Evolutionary conservation across 2,797 vertebrate species (phyloP).

Genomic region (Pangasius sanitwongsei): DNA sequence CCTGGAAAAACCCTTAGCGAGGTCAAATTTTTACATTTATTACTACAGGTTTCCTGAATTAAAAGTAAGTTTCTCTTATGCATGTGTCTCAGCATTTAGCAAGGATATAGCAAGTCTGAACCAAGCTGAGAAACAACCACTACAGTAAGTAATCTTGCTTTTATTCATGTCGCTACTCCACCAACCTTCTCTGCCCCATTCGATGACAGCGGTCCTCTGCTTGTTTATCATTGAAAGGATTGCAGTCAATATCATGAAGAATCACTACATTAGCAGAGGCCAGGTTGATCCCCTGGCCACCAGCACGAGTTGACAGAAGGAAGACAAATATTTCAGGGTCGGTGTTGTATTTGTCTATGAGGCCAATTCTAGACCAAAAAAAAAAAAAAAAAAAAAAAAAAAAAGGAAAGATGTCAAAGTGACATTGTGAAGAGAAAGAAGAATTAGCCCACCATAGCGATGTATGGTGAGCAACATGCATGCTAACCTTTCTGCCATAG

Average conservation of each 20-base stretch:
- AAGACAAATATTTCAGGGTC: slow-evolving; percentile 93
- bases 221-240: slow-evolving; percentile 98
- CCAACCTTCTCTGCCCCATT: slow-evolving; percentile 92
- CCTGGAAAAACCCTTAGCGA: neutral
- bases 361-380: slow-evolving; percentile 81
- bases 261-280: slow-evolving; percentile 95
- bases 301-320: slow-evolving; percentile 93
- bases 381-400: neutral
- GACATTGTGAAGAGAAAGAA: neutral
- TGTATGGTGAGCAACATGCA: neutral
- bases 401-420: neutral
- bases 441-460: neutral
- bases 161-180: neutral
- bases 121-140: neutral
- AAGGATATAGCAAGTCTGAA: neutral
- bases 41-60: neutral
- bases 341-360: slow-evolving; percentile 94
- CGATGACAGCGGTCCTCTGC: slow-evolving; percentile 96
- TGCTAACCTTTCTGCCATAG: slow-evolving; percentile 87
- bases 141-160: neutral
- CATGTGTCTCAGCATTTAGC: neutral
- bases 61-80: neutral
- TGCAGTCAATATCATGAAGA: slow-evolving; percentile 96
- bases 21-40: neutral
- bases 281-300: slow-evolving; percentile 94